Evolutionary conservation across 2,888 invertebrate genomes (phyloP), one percentile per base, ranked within the genome.

Genomic region (Troides helena): DNA sequence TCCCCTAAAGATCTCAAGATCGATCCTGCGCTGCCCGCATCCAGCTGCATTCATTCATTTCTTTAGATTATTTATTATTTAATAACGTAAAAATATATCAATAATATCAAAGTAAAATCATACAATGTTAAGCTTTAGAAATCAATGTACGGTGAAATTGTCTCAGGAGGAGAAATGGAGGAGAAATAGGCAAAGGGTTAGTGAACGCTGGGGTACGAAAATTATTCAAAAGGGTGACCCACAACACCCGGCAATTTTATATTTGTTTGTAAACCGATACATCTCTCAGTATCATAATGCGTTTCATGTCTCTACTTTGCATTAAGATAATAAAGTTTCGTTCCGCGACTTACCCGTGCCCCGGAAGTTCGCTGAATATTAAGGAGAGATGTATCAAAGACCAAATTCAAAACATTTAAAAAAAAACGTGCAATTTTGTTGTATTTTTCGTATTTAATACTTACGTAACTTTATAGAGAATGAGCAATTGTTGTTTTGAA

Each of bases 141-240:
- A 46, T 14, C 80, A 81, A 83, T 79, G 80, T 78, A 75, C 80
- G 81, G 82, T 81, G 83, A 86, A 88, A 84, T 81, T 80, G 81
- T 83, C 79, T 81, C 76, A 67, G 80, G 74, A 79, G 78, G 81
- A 83, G 81, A 81, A 82, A 80, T 77, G 80, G 74, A 79, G 78
- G 81, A 83, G 81, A 81, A 82, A 80, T 77, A 82, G 80, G 85
- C 82, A 86, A 86, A 85, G 81, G 79, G 81, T 81, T 83, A 81
- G 84, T 85, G 84, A 86, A 84, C 78, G 84, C 78, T 73, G 83
- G 81, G 82, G 87, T 86, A 83, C 84, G 84, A 84, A 86, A 87
- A 89, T 89, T 87, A 88, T 87, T 89, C 89, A 88, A 88, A 87
- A 80, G 83, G 78, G 85, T 81, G 85, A 84, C 82, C 84, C 81